phyloP scores from a whole-genome alignment of 2,797 vertebrate species.

The Podarcis lilfordi region DNA sequence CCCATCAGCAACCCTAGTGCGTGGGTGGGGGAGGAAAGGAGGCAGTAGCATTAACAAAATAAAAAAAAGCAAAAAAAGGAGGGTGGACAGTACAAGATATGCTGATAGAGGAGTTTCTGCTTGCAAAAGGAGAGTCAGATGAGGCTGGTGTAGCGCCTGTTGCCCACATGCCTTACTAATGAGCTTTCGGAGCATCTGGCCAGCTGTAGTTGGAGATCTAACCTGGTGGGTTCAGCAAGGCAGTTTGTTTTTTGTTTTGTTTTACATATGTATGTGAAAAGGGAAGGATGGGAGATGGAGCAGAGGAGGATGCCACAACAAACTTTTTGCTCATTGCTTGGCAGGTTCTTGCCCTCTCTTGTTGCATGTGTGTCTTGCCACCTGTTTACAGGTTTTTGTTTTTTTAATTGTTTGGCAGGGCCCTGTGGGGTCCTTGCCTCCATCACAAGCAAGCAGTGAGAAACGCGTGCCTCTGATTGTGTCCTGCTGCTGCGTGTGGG shows the following conservation, averaged over 20 bases:
- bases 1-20: conserved; percentile 50
- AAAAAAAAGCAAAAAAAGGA: neutral
- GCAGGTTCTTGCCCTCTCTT: conserved; percentile 7
- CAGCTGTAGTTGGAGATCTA: neutral
- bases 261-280: neutral
- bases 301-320: neutral
- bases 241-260: no score
- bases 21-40: conserved; percentile 54
- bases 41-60: conserved; percentile 27
- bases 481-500: conserved; percentile 38
- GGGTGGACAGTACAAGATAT: conserved; percentile 44
- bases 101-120: conserved; percentile 40
- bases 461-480: conserved; percentile 34
- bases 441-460: conserved; percentile 10
- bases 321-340: neutral
- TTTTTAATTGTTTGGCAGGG: conserved; percentile 16
- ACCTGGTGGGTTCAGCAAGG: no score
- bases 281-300: neutral
- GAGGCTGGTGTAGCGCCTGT: neutral
- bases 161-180: neutral
- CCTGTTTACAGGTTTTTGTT: neutral
- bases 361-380: neutral
- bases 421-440: conserved; percentile 18
- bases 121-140: conserved; percentile 50
- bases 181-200: neutral